A percentile compares a stretch with the other conserved stretches of the same genome.
Evolutionary conservation across 1,140 invertebrate genomes (phyloP).

Genomic region (Lepidurus couesii): DNA sequence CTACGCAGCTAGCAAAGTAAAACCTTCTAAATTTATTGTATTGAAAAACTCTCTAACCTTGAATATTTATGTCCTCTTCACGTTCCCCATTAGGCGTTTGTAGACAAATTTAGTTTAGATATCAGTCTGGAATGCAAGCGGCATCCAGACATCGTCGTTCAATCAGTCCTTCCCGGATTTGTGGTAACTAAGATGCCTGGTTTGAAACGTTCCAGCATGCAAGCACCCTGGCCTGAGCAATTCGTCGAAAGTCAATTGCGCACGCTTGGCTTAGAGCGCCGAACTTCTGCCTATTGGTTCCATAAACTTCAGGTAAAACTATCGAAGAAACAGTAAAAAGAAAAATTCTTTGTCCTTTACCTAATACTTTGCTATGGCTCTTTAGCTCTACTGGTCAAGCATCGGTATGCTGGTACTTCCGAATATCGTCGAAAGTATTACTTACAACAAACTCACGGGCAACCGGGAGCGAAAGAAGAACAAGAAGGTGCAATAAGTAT

Average conservation of each 20-base stretch:
- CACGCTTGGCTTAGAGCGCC: slow-evolving; percentile 64
- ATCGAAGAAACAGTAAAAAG: neutral
- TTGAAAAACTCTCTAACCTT: slow-evolving; percentile 2
- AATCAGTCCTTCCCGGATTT: slow-evolving; percentile 78
- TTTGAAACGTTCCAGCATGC: slow-evolving; percentile 66
- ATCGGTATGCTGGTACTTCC: slow-evolving; percentile 1
- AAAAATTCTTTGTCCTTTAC: neutral
- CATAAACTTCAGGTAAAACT: slow-evolving; percentile 32
- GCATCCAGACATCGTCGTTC: slow-evolving; percentile 67
- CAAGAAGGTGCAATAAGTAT: slow-evolving; percentile 6
- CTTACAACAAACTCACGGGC: slow-evolving; percentile 7
- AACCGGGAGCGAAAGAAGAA: neutral
- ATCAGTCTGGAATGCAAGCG: slow-evolving; percentile 72
- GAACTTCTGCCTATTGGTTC: slow-evolving; percentile 66
- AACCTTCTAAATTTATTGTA: slow-evolving; percentile 29
- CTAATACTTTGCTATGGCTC: neutral
- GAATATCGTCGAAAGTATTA: neutral
- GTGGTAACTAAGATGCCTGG: slow-evolving; percentile 91
- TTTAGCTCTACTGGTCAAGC: slow-evolving; percentile 29
- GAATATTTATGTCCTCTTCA: neutral
- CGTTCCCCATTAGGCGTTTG: slow-evolving; percentile 58
- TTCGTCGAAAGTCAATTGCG: slow-evolving; percentile 71
- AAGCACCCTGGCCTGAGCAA: slow-evolving; percentile 67
- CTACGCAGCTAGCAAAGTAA: slow-evolving; percentile 82
- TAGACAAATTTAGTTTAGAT: slow-evolving; percentile 75